Base-by-base conservation (phyloP, 2,113 vertebrate genomes). In the Apodemus sylvaticus region DNA sequence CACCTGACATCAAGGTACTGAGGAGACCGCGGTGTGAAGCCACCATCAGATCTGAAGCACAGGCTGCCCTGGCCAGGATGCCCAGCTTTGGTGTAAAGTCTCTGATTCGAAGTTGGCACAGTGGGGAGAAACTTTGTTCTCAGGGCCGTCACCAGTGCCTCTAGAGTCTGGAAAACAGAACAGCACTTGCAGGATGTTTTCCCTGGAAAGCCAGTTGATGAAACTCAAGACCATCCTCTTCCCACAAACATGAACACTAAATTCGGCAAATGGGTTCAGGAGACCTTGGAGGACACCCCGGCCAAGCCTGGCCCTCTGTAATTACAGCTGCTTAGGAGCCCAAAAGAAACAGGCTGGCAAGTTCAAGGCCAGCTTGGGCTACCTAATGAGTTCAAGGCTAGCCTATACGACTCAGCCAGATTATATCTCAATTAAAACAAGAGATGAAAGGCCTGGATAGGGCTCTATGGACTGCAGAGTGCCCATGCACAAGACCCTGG, bases 221-320 rank as follows among this genome's bases (percentile, higher is more conserved):
- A 77, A 82, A 71, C 16, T 36, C 34, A 74, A 94, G 55, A 9
- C 26, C 62, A 73, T 89, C 45, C 51, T 94, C 55, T 77, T 74
- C 55, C 53, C 39, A 55, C 34, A 86, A 85, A 95, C 22, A 95
- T 9, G 45, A 64, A 85, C 29, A 66, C 14, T 34, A 81, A 85
- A 86, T n/a, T 90, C 45, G 55, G 31, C n/a, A 64, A n/a, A 17
- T 62, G 51, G 92, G 62, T 94, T 90, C 36, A 78, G 77, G 81
- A 91, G 48, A 55, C 31, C 79, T 42, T 31, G 29, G 64, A 36
- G 58, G 74, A 39, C 4, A 58, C 39, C 9, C 78, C 93, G 22
- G 73, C 42, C 29, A 51, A 62, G 20, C 22, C 73, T 62, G 12
- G 17, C 31, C 34, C 6, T 7, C 55, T 62, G 12, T 34, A 76